These are phyloP conservation scores for Drosophila teissieri DNA, from an alignment of 1,140 invertebrate genomes.

Conservation along the genomic window DNA sequence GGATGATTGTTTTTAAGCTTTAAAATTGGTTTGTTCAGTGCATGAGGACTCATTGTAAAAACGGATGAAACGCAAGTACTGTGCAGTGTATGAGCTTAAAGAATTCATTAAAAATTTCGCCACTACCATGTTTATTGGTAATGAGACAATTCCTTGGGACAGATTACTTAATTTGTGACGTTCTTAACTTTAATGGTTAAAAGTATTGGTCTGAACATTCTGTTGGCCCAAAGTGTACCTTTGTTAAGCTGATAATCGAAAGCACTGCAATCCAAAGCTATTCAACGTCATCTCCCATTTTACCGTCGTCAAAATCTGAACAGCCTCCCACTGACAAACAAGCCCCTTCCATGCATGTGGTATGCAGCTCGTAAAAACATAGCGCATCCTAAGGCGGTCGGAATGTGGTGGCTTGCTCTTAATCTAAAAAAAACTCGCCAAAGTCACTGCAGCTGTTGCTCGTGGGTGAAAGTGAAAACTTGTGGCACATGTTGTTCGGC, in stretches of 20 bases:
- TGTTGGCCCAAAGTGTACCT: neutral
- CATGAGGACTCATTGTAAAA: slow-evolving; percentile 36
- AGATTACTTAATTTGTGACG: slow-evolving; percentile 13
- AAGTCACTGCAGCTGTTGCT: slow-evolving; percentile 61
- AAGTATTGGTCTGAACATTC: neutral
- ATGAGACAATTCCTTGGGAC: slow-evolving; percentile 7
- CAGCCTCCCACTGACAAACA: slow-evolving; percentile 34
- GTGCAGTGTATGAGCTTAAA: slow-evolving; percentile 44
- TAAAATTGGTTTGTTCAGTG: neutral
- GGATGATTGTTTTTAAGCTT: too few relatives aligned
- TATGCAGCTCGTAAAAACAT: slow-evolving; percentile 46
- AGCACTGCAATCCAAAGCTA: neutral
- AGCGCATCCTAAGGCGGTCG: slow-evolving; percentile 21
- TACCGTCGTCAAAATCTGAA: slow-evolving; percentile 31
- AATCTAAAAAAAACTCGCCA: slow-evolving; percentile 57
- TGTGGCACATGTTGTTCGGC: slow-evolving; percentile 47
- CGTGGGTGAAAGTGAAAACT: slow-evolving; percentile 64
- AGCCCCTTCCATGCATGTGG: slow-evolving; percentile 17
- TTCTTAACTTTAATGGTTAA: slow-evolving; percentile 18
- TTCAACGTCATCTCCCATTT: slow-evolving; percentile 14
- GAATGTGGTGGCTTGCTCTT: slow-evolving; percentile 50
- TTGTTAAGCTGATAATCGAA: neutral
- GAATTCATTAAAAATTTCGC: slow-evolving; percentile 42
- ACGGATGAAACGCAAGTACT: slow-evolving; percentile 47
- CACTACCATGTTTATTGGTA: slow-evolving; percentile 26